These are phyloP conservation scores for Eupithecia dodoneata DNA, from an alignment of 2,888 invertebrate genomes.

Conservation along the genomic window DNA sequence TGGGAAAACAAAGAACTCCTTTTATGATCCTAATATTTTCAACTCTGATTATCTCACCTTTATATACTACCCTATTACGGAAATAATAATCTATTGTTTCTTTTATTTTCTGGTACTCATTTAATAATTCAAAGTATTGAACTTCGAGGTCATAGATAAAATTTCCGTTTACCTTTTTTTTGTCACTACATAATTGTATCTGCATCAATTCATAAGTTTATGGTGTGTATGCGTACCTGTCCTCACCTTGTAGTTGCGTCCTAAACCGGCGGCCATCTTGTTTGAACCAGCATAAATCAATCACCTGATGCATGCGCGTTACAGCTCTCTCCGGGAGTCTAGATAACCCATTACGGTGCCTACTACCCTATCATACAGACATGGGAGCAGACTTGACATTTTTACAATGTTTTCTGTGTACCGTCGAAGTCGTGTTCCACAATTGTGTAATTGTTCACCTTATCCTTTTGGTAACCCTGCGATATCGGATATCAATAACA, in stretches of 20 bases:
- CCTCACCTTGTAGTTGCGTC: not conserved
- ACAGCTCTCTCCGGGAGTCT: slow-evolving; percentile 23
- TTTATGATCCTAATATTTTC: not conserved
- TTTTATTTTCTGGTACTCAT: not conserved
- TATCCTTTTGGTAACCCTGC: slow-evolving; percentile 1
- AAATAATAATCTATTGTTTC: not conserved
- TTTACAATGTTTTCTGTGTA: slow-evolving; percentile 10
- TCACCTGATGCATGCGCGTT: slow-evolving; percentile 54
- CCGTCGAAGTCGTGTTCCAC: not conserved
- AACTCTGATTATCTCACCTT: not conserved
- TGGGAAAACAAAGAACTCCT: not conserved
- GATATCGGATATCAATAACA: slow-evolving; percentile 25
- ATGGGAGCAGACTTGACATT: not conserved
- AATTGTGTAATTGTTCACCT: slow-evolving; percentile 20
- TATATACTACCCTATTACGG: not conserved
- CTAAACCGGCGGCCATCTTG: slow-evolving; percentile 26
- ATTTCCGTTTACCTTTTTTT: not conserved
- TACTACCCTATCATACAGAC: slow-evolving; percentile 15
- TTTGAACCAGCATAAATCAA: slow-evolving; percentile 50
- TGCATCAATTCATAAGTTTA: not conserved
- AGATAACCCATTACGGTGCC: slow-evolving; percentile 15
- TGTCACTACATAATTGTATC: not conserved
- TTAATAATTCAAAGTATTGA: not conserved
- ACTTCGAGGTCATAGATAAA: not conserved
- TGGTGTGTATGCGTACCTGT: not conserved